Evolutionary conservation across 2,797 vertebrate species (phyloP).

Genomic region (Pipistrellus kuhlii): DNA sequence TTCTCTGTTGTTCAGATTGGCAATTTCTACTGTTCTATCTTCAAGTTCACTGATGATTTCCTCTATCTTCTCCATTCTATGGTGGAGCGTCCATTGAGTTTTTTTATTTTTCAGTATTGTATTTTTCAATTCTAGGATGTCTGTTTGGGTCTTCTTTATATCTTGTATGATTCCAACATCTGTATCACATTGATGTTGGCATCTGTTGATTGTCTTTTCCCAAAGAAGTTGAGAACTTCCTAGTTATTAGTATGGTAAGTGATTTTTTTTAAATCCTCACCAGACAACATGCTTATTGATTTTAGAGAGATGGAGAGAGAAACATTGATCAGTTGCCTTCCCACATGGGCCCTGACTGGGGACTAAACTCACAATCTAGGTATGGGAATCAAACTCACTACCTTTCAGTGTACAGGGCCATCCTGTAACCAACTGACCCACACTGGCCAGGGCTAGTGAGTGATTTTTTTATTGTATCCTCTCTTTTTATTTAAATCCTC

Average conservation of each 20-base stretch:
- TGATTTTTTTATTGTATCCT: neutral
- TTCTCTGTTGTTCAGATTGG: neutral
- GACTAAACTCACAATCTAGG: neutral
- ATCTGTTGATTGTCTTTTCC: neutral
- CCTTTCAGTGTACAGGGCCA: neutral
- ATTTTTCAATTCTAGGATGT: constrained; percentile 13
- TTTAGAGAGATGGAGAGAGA: neutral
- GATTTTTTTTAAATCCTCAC: neutral
- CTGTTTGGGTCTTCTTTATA: neutral
- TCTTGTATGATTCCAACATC: neutral
- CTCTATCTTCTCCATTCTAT: neutral
- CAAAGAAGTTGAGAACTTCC: neutral
- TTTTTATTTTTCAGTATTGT: neutral
- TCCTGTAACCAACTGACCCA: neutral
- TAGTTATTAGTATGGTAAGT: neutral
- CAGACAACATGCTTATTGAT: neutral
- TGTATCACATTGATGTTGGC: neutral
- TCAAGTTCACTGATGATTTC: neutral
- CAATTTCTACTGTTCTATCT: neutral
- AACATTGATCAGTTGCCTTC: neutral
- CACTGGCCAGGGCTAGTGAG: neutral
- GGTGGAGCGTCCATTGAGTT: neutral
- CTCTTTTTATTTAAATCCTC: neutral
- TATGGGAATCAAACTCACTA: neutral
- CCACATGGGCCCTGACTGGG: neutral